Base-by-base conservation (phyloP, 2,888 invertebrate species). In the Harmothoe impar region DNA sequence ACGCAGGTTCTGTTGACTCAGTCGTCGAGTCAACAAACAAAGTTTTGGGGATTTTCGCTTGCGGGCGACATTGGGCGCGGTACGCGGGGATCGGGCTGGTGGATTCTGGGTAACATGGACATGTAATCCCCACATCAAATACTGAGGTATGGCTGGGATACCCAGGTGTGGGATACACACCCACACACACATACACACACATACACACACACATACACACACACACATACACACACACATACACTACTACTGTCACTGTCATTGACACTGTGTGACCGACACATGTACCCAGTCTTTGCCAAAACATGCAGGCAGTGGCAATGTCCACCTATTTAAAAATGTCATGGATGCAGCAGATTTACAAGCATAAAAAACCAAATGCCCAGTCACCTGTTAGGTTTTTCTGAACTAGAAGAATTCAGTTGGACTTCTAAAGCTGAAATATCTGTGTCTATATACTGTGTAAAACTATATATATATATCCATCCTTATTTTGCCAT, bases 21-120 rank as follows among this genome's bases (percentile, higher is more conserved):
- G 72, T 72, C 25, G 72, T 29, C 72, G 25, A 29, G 72, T 72
- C 72, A 72, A 72, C 72, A 72, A 72, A 72, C 72, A 72, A 72
- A 72, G 72, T 72, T 72, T 72, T 72, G 72, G 29, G 72, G 72
- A 72, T 72, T 72, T 72, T 72, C 72, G 31, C 72, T 25, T 1
- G 15, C 25, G 72, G 72, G n/a, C 72, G 23, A 62, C 15, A 15
- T n/a, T 43, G 62, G 62, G 23, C 3, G 62, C 1, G 62, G 62
- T 62, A n/a, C 72, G 72, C 68, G 72, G 25, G 72, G 72, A 62
- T n/a, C 15, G 62, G 62, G 20, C 62, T 62, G 62, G 62, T 72
- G 72, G 72, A 72, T 72, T 29, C 72, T 15, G n/a, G 72, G 72
- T 72, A 72, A 72, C 72, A 72, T 72, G 72, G 72, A 25, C 15